Evolutionary conservation across 1,140 invertebrate species (phyloP).

Genomic region (Zaprionus davidi): DNA sequence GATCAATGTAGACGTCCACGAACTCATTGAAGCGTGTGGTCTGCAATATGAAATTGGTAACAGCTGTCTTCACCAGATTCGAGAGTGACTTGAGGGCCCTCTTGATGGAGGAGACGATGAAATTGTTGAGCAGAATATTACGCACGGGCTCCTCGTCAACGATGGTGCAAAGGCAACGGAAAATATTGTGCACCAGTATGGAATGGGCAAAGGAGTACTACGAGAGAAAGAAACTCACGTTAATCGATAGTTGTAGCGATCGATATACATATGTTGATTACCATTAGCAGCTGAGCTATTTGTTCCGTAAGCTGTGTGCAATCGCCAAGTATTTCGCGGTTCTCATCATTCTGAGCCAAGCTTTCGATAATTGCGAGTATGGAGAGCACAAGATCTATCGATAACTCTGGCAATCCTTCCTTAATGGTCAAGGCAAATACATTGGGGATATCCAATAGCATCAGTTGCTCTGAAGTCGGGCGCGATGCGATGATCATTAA

Average conservation of each 20-base stretch:
- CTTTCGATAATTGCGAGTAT: conserved; percentile 67
- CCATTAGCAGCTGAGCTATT: conserved; percentile 69
- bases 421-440: conserved; percentile 44
- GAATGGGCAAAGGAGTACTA: conserved; percentile 73
- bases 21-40: conserved; percentile 74
- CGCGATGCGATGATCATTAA: conserved; percentile 55
- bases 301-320: conserved; percentile 50
- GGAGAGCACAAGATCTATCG: conserved; percentile 68
- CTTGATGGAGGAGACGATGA: conserved; percentile 70
- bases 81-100: conserved; percentile 73
- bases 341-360: conserved; percentile 67
- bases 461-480: conserved; percentile 42
- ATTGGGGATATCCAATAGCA: conserved; percentile 37
- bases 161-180: conserved; percentile 74
- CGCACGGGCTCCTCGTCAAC: conserved; percentile 66
- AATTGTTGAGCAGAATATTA: conserved; percentile 47
- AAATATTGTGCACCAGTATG: conserved; percentile 75
- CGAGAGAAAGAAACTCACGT: neutral
- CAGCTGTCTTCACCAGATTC: conserved; percentile 74
- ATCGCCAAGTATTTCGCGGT: conserved; percentile 46
- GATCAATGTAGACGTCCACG: conserved; percentile 69
- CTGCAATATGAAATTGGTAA: conserved; percentile 79
- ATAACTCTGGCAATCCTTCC: conserved; percentile 53
- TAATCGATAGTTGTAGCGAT: neutral
- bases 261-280: conserved; percentile 11